These are phyloP conservation scores for Lissonota sp. DNA, from an alignment of 2,888 invertebrate genomes.

Conservation along the genomic window DNA sequence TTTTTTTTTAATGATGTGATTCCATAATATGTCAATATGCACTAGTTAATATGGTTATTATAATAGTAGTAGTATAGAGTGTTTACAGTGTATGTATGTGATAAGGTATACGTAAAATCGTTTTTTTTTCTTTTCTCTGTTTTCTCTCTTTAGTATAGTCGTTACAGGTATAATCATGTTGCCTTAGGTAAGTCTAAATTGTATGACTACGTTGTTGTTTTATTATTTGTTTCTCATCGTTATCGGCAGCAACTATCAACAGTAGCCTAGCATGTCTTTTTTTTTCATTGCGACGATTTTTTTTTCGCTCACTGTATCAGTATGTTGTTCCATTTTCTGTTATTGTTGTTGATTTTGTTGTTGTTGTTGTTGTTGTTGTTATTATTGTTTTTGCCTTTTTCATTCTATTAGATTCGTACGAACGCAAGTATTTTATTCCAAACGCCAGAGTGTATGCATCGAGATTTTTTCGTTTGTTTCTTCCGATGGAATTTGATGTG, in stretches of 20 bases:
- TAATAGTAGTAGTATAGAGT: conserved; percentile 69
- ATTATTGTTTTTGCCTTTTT: conserved; percentile 37
- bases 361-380: conserved; percentile 36
- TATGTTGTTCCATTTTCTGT: conserved; percentile 51
- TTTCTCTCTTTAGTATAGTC: conserved; percentile 51
- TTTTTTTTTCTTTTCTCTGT: conserved; percentile 37
- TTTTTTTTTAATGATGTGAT: conserved; percentile 82
- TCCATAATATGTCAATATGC: conserved; percentile 83
- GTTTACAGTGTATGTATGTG: conserved; percentile 82
- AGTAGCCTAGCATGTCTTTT: conserved; percentile 77
- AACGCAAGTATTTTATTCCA: conserved; percentile 17
- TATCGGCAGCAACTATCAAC: conserved; percentile 74
- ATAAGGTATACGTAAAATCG: conserved; percentile 76
- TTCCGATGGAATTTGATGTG: background rate
- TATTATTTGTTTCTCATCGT: conserved; percentile 36
- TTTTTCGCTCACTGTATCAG: conserved; percentile 73
- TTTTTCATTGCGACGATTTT: conserved; percentile 57
- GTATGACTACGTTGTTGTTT: conserved; percentile 52
- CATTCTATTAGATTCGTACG: conserved; percentile 44
- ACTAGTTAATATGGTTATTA: conserved; percentile 83
- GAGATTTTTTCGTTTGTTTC: conserved; percentile 1
- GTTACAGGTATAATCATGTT: conserved; percentile 60
- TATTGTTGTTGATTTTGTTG: conserved; percentile 39
- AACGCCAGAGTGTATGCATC: background rate
- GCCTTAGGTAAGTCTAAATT: conserved; percentile 60